Base-by-base conservation (phyloP, 2,888 invertebrate species). In the Diarsia brunnea region DNA sequence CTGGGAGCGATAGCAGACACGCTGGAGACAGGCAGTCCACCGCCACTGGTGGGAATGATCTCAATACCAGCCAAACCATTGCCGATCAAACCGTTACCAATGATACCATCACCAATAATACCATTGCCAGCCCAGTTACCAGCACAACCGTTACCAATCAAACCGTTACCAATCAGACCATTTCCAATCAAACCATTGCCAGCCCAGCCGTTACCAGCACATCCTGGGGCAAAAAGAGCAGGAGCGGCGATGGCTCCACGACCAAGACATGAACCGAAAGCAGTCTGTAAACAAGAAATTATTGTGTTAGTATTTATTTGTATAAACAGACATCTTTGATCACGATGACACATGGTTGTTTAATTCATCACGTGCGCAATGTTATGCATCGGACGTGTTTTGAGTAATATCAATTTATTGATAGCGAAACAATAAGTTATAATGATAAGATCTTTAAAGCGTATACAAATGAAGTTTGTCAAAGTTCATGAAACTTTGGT, bases 31-130 rank as follows among this genome's bases (percentile, higher is more conserved):
- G 82, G 78, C 11, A 87, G 63, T 65, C 38, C 73, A 31, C 86
- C 85, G 24, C 85, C 80, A 45, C 75, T 78, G 53, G 91, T 86
- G 19, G 84, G 77, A 14, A 69, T 60, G 43, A 73, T 64, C 24
- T 72, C 80, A 16, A 61, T 19, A 49, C 89, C 92, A 21, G 85
- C 77, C 43, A 53, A 51, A 24, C 74, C 76, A 58, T 69, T 64
- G 12, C 67, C 79, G 11, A 55, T 55, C 14, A 49, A 24, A 55
- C 70, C 66, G 27, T 61, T 47, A 8, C 53, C 69, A 45, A 60
- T 43, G 4, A 61, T 45, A 16, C 61, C 45, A 47, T 74, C n/a
- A 21, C 69, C 74, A 21, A 27, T 45, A 12, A 47, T 1, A 16
- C 74, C 74, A 31, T 75, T 74, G 19, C 16, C 16, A 27, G 16